phyloP scores from a whole-genome alignment of 2,113 vertebrate genomes.

The Neolamprologus modestus region DNA sequence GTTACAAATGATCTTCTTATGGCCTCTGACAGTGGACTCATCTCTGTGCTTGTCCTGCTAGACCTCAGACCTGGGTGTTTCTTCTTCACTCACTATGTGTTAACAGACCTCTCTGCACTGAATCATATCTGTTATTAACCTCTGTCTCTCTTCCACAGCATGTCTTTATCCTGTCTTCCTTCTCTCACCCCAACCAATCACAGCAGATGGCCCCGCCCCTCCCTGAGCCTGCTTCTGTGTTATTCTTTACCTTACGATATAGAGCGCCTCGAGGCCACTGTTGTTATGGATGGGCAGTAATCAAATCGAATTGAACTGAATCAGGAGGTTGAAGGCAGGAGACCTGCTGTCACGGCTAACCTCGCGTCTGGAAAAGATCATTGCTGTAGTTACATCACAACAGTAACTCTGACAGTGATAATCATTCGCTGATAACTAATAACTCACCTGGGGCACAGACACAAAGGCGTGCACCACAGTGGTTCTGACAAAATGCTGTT shows the following conservation, averaged over 20 bases:
- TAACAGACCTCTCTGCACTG: accelerated
- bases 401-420: neutral
- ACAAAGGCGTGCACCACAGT: neutral
- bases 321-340: neutral
- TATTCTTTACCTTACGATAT: neutral
- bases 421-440: neutral
- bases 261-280: neutral
- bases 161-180: neutral
- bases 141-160: neutral
- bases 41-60: neutral
- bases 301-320: neutral
- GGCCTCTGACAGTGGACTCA: neutral
- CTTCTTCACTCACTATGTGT: neutral
- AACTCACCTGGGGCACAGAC: neutral
- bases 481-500: neutral
- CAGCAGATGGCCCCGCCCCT: neutral
- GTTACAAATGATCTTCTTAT: neutral
- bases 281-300: neutral
- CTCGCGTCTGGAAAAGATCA: neutral
- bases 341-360: neutral
- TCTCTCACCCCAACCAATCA: neutral
- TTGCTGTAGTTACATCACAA: neutral
- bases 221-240: neutral
- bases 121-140: accelerated
- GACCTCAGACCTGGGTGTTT: neutral